These are phyloP conservation scores for Pimephales promelas DNA, from an alignment of 2,113 vertebrate species.

Conservation along the genomic window DNA sequence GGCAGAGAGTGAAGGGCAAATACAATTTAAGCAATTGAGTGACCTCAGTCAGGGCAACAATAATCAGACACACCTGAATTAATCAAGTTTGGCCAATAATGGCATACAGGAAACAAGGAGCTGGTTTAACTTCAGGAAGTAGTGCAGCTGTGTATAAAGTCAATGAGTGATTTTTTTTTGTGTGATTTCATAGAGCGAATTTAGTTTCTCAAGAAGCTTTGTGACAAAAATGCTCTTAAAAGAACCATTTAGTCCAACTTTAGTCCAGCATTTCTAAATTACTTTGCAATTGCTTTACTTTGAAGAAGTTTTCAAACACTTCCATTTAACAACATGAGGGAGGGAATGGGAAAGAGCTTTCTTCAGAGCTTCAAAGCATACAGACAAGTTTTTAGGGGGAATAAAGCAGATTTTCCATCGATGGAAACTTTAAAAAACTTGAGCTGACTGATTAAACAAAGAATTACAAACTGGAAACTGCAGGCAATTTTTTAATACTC, in stretches of 20 bases:
- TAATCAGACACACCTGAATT: no score
- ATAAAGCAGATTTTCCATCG: not conserved
- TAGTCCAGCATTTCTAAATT: not conserved
- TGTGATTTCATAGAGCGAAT: not conserved
- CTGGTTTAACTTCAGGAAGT: no score
- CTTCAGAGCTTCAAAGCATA: conserved; percentile 5
- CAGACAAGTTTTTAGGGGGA: not conserved
- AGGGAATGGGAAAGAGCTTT: conserved; percentile 5
- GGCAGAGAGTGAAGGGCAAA: conserved; percentile 17
- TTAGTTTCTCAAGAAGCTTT: not conserved
- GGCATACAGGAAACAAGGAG: no score
- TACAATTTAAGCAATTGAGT: not conserved
- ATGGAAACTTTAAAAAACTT: conserved; percentile 20
- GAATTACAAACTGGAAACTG: conserved; percentile 44
- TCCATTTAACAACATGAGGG: not conserved
- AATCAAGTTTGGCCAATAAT: no score
- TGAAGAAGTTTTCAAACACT: not conserved
- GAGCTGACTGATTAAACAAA: conserved; percentile 20
- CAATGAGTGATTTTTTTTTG: not conserved
- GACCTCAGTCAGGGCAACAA: no score
- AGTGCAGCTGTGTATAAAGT: no score
- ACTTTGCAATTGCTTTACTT: not conserved
- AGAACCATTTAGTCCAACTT: not conserved
- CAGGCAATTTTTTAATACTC: not conserved
- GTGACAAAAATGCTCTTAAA: not conserved